Evolutionary conservation across 2,888 invertebrate genomes (phyloP), one percentile per base, ranked within the genome.

Genomic region (Oscheius myriophilus): DNA sequence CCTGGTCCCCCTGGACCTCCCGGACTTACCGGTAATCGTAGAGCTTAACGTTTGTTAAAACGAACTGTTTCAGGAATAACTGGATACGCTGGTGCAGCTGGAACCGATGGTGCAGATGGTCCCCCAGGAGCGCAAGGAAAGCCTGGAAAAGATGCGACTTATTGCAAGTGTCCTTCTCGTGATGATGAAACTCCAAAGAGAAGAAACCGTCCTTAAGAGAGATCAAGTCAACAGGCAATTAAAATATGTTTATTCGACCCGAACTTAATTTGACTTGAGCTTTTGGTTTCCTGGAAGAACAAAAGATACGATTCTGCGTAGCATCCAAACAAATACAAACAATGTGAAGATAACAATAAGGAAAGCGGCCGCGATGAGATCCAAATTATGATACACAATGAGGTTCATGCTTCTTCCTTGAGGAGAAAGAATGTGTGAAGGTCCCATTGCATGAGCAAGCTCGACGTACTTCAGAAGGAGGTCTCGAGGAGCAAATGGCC

Each of bases 121-220:
- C 49, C 42, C 1, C 67, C 64, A 16, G 76, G 76, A 58, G 54
- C 64, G 12, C 49, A 69, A 6, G 76, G 76, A 57, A 57, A 63
- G 14, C 70, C 69, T 1, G 76, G 76, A 18, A 70, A 51, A 1
- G 76, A 76, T 67, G 76, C 72, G 4, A 61, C 61, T 4, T 76
- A 76, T 52, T 76, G 73, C 65, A 68, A 72, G 39, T 73, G 76
- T 25, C 73, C 76, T 42, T 57, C 54, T 51, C 59, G 74, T 14
- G 66, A 65, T n/a, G 49, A 49, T 9, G 33, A 33, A 33, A 9
- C 33, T 33, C 33, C 33, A 33, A 33, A 33, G 33, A 33, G 33
- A 33, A 33, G 33, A 33, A 3, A 33, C 33, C 33, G 9, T 33
- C 33, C 33, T 33, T 33, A 33, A 33, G 9, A 3, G 9, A 6